Base-by-base conservation (phyloP, 2,113 vertebrate genomes). In the Hemiprocne comata region DNA sequence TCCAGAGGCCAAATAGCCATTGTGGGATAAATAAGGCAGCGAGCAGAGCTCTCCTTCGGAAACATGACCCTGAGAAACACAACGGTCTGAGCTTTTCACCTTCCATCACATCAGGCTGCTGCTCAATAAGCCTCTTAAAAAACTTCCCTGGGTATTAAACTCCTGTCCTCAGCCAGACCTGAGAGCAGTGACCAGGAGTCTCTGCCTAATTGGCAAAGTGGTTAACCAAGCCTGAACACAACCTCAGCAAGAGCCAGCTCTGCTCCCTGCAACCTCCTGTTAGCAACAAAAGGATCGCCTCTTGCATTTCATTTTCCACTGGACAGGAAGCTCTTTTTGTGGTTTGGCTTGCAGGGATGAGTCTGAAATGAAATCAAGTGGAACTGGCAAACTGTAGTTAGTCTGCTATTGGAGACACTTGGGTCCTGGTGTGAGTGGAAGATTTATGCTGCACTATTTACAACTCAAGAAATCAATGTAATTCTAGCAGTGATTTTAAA, bases 331-430 rank as follows among this genome's bases (percentile, higher is more conserved):
- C 75, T 93, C 33, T 42, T 85, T 85, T 70, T 89, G 86, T 93
- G 90, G 88, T 92, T 96, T 96, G 95, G 83, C 90, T 96, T 82
- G 72, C 0, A 0, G 76, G 61, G 48, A 40, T 61, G 57, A 87
- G 79, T 78, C 73, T 95, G 85, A 94, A 90, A 90, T 60, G 53
- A 94, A 96, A 96, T 94, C 82, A 88, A 94, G 79, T 78, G 65
- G 85, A 92, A 94, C 89, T 95, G 82, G 93, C 93, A 95, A 95
- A 90, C 55, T 88, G 69, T 80, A 86, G 48, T 66, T 69, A 91
- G 55, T 44, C 74, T 93, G 86, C 73, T 86, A 75, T 76, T 16
- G 4, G 53, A 86, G 88, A 78, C 29, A 50, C 61, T 58, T 76
- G 7, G 10, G 83, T 81, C 85, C 51, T 36, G 33, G 80, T 81